phyloP scores from a whole-genome alignment of 2,888 invertebrate genomes.

The Celastrina argiolus region DNA sequence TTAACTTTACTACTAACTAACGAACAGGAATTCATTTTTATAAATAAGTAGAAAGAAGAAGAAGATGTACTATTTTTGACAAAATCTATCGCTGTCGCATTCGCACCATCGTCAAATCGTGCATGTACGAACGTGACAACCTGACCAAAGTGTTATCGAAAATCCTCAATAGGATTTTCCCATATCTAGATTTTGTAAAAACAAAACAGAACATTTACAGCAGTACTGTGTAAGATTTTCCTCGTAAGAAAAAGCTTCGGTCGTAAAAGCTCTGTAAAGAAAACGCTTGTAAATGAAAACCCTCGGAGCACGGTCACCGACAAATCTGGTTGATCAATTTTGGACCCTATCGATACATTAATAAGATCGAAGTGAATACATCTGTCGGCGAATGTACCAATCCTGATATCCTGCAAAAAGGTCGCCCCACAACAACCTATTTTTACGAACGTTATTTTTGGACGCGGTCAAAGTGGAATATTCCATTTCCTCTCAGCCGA shows the following conservation, averaged over 20 bases:
- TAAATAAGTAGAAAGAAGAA: too few species aligned
- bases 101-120: too few species aligned
- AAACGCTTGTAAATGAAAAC: constrained; percentile 7
- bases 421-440: not conserved
- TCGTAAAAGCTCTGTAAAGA: constrained; percentile 1
- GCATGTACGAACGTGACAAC: too few species aligned
- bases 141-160: too few species aligned
- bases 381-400: not conserved
- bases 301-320: not conserved
- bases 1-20: too few species aligned
- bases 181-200: constrained; percentile 2
- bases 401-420: not conserved
- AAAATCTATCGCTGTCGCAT: too few species aligned
- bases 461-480: not conserved
- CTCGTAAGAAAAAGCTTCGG: not conserved
- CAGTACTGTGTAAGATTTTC: not conserved
- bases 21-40: too few species aligned
- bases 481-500: too few species aligned
- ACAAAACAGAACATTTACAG: not conserved
- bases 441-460: not conserved
- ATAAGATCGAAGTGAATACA: not conserved
- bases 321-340: not conserved
- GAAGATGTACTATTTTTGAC: too few species aligned
- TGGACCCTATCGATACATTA: not conserved
- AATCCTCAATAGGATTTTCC: too few species aligned